A percentile compares a stretch with the other conserved stretches of the same genome.
Conservation (phyloP, 2,113 vertebrate genomes). For the Kryptolebias marmoratus region DNA sequence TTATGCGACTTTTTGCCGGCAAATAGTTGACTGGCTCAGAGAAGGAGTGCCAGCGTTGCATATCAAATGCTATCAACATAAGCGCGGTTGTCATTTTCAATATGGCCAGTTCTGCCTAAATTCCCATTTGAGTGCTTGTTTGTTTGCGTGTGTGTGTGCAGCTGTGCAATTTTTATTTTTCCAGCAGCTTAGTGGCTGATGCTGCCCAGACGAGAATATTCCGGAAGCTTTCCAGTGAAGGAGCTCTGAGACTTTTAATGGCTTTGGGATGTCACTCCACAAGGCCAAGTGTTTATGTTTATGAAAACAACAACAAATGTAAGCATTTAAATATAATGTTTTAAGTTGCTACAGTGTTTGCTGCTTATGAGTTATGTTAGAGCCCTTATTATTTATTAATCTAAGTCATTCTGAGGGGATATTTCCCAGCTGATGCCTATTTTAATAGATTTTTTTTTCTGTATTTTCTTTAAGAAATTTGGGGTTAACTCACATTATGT, state of each 20-base stretch:
- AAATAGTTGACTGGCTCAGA: constrained; percentile 44
- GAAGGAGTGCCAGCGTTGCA: constrained; percentile 18
- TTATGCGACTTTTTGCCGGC: constrained; percentile 20
- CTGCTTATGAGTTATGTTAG: neutral
- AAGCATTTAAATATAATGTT: neutral
- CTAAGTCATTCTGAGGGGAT: neutral
- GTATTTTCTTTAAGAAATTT: too few relatives aligned
- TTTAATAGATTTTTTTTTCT: too few relatives aligned
- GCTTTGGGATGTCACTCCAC: constrained; percentile 10
- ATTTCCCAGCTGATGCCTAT: neutral
- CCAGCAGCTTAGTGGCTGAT: constrained; percentile 56
- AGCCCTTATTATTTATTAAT: neutral
- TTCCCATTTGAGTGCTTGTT: constrained; percentile 30
- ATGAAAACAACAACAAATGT: constrained; percentile 8
- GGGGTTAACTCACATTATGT: neutral
- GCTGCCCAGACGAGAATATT: constrained; percentile 33
- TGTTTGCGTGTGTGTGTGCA: constrained; percentile 7
- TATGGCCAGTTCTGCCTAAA: constrained; percentile 32
- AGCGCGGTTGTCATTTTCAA: constrained; percentile 36
- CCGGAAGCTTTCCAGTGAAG: constrained; percentile 50
- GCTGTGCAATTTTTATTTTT: constrained; percentile 63
- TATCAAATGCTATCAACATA: constrained; percentile 35
- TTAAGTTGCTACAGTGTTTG: neutral
- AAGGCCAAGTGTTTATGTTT: constrained; percentile 5
- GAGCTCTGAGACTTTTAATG: constrained; percentile 35